Evolutionary conservation across 2,888 invertebrate genomes (phyloP).

Genomic region (Timema podura): DNA sequence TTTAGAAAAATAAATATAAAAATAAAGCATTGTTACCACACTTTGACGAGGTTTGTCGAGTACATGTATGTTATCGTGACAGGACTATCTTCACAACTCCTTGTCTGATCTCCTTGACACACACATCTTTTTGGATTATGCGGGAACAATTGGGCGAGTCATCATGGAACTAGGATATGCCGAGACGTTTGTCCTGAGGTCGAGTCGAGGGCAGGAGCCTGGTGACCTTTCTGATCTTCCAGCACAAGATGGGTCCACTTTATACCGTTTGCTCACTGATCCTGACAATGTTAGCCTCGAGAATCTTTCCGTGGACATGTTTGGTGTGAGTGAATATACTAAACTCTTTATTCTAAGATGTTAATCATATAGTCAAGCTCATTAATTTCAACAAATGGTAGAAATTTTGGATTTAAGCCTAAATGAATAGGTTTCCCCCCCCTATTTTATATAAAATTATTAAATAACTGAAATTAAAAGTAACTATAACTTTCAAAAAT

Average conservation of each 20-base stretch:
- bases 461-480: no score
- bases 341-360: neutral
- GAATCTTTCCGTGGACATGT: conserved; percentile 52
- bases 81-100: conserved; percentile 49
- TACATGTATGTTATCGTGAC: conserved; percentile 7
- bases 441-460: no score
- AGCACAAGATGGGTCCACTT: conserved; percentile 52
- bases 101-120: conserved; percentile 51
- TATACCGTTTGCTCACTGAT: conserved; percentile 55
- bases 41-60: no score
- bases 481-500: no score
- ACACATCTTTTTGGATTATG: conserved; percentile 51
- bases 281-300: conserved; percentile 58
- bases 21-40: no score
- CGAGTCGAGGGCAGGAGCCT: conserved; percentile 48
- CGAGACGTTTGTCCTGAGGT: conserved; percentile 52
- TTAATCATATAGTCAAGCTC: neutral
- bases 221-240: conserved; percentile 51
- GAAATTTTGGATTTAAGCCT: no score
- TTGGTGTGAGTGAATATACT: conserved; percentile 48
- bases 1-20: no score
- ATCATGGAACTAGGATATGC: conserved; percentile 54
- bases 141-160: conserved; percentile 48
- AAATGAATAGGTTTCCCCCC: no score
- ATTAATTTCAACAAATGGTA: neutral